Conservation (phyloP, 2,888 invertebrate species). For the Euspilapteryx auroguttella region DNA sequence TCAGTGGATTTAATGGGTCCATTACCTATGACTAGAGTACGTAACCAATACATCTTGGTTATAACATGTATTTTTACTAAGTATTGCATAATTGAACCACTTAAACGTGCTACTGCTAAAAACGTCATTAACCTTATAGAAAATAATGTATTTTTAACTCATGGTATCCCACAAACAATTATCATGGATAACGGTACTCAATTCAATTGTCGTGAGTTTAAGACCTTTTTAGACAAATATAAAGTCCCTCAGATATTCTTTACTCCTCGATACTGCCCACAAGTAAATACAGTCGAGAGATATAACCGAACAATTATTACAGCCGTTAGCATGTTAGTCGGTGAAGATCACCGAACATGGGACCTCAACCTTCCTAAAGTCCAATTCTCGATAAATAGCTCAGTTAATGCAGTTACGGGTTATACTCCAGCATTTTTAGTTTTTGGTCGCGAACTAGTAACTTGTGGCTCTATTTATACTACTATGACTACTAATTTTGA, state of each 20-base stretch:
- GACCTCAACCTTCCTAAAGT: conserved; percentile 6
- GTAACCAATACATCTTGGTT: no score
- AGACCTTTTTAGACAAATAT: neutral
- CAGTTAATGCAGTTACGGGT: conserved; percentile 8
- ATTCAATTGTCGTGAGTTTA: conserved; percentile 1
- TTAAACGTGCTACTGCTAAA: no score
- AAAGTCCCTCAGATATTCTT: conserved; percentile 4
- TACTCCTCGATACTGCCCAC: conserved; percentile 6
- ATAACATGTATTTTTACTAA: no score
- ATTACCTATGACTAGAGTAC: no score
- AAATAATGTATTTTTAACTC: conserved; percentile 5
- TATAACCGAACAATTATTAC: conserved; percentile 7
- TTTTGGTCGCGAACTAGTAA: conserved; percentile 8
- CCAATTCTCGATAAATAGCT: conserved; percentile 8
- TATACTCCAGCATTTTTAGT: conserved; percentile 10
- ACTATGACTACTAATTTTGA: conserved; percentile 5
- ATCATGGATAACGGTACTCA: conserved; percentile 5
- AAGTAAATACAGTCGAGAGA: conserved; percentile 7
- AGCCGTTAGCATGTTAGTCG: conserved; percentile 5
- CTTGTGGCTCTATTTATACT: conserved; percentile 8
- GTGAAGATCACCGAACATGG: conserved; percentile 7
- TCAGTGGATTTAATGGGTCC: no score
- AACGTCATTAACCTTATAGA: no score
- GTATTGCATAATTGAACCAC: no score
- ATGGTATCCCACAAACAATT: conserved; percentile 5